Conservation (phyloP, 2,797 vertebrate genomes). For the Hydrolagus colliei region DNA sequence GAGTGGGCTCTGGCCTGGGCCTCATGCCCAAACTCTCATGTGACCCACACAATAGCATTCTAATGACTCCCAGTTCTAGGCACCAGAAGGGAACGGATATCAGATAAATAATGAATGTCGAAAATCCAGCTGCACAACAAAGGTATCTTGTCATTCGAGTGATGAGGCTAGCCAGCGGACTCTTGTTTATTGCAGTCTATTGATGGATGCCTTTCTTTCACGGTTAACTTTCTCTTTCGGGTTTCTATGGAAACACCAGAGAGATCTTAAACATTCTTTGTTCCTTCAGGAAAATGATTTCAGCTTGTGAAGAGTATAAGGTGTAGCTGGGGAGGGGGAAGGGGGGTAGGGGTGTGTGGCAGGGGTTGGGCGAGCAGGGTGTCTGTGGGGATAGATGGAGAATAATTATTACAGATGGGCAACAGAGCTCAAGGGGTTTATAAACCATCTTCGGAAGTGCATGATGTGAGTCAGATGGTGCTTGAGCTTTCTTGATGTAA, state of each 20-base stretch:
- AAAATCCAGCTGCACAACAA: neutral
- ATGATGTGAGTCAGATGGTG: too few species aligned
- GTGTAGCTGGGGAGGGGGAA: neutral
- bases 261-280: neutral
- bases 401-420: too few species aligned
- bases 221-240: neutral
- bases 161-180: neutral
- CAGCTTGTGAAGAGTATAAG: neutral
- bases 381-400: too few species aligned
- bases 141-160: neutral
- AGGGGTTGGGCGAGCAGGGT: too few species aligned
- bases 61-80: neutral
- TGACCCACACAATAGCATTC: neutral
- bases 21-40: neutral
- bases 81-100: neutral
- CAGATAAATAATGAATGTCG: conserved; percentile 3
- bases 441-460: too few species aligned
- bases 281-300: neutral
- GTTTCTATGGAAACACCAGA: neutral
- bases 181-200: neutral
- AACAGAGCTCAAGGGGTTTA: too few species aligned
- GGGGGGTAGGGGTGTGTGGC: too few species aligned
- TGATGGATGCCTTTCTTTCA: neutral
- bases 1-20: conserved; percentile 28
- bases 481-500: too few species aligned